Evolutionary conservation across 2,797 vertebrate genomes (phyloP).

Genomic region (Trematocara caparti): DNA sequence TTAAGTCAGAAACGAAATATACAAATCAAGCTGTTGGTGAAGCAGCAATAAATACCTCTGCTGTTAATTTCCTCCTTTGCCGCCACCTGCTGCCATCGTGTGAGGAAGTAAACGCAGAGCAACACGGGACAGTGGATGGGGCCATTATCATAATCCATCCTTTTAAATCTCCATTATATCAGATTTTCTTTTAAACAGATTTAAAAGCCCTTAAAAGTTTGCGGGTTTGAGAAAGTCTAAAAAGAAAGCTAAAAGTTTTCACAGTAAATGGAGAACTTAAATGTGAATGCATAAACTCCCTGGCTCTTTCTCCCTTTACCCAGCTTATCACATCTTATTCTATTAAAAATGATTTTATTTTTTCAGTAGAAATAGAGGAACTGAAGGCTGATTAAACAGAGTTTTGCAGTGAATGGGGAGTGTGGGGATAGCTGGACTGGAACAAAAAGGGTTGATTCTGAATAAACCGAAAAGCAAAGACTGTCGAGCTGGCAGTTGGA

Average conservation of each 20-base stretch:
- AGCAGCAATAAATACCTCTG: neutral
- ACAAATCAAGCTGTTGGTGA: neutral
- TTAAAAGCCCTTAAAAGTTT: neutral
- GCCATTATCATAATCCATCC: neutral
- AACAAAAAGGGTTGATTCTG: fast-evolving
- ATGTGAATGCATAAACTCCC: neutral
- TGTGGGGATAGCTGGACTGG: neutral
- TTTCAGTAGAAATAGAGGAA: neutral
- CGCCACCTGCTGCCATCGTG: neutral
- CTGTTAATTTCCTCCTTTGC: neutral
- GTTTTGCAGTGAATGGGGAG: neutral
- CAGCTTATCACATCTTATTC: neutral
- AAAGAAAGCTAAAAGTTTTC: neutral
- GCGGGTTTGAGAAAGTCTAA: neutral
- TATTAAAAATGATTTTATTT: neutral
- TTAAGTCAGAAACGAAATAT: neutral
- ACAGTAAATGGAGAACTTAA: neutral
- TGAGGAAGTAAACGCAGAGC: fast-evolving
- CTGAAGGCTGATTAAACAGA: neutral
- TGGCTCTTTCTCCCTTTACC: neutral
- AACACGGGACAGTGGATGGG: neutral
- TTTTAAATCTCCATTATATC: fast-evolving
- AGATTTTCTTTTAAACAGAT: fast-evolving
- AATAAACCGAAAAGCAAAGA: neutral
- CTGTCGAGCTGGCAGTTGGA: neutral